phyloP scores from a whole-genome alignment of 1,140 invertebrate species.

The Phenacoccus solenopsis region DNA sequence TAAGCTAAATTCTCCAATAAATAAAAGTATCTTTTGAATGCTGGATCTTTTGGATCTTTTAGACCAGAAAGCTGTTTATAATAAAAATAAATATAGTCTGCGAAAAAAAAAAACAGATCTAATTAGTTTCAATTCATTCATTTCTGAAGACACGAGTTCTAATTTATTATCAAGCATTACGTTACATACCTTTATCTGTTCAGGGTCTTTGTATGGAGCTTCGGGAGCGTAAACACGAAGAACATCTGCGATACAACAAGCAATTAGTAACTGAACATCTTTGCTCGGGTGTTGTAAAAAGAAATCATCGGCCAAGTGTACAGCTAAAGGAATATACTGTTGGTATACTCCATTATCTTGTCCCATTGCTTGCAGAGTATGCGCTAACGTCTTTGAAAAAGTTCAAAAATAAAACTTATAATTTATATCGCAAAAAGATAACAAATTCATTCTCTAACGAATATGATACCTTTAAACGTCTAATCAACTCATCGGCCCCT shows the following conservation, averaged over 20 bases:
- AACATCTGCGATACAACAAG: slow-evolving; percentile 95
- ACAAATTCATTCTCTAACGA: no score
- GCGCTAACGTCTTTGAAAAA: slow-evolving; percentile 56
- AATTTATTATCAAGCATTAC: no score
- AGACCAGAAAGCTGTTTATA: slow-evolving; percentile 88
- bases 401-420: no score
- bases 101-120: slow-evolving; percentile 30
- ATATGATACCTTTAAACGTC: slow-evolving; percentile 67
- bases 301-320: slow-evolving; percentile 84
- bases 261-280: slow-evolving; percentile 87
- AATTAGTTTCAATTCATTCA: no score
- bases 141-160: no score
- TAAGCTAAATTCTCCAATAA: slow-evolving; percentile 89
- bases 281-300: slow-evolving; percentile 80
- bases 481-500: slow-evolving; percentile 85
- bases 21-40: slow-evolving; percentile 97
- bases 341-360: slow-evolving; percentile 88
- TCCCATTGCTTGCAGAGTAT: slow-evolving; percentile 90
- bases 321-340: slow-evolving; percentile 83
- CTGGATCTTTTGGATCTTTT: slow-evolving; percentile 91
- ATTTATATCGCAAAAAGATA: no score
- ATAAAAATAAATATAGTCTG: slow-evolving; percentile 91
- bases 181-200: slow-evolving; percentile 61
- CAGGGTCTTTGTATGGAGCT: slow-evolving; percentile 89
- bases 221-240: slow-evolving; percentile 96